A percentile compares a stretch with the other conserved stretches of the same genome.
phyloP scores from a whole-genome alignment of 2,113 vertebrate genomes.

The Regulus satrapa region DNA sequence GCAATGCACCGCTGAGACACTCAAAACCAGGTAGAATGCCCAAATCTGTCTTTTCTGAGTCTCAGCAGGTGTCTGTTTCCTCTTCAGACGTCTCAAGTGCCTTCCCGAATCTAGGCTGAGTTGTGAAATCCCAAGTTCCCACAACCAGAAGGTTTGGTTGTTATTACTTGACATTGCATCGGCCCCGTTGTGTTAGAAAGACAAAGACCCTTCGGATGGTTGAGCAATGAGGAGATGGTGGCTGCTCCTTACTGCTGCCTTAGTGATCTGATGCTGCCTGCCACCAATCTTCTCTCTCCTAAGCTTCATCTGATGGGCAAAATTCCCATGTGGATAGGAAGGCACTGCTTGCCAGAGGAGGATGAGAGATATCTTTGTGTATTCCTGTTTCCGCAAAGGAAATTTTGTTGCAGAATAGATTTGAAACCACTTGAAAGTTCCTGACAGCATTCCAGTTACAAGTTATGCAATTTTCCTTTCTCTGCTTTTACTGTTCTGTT shows the following conservation, averaged over 20 bases:
- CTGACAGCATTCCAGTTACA: neutral
- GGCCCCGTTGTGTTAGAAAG: neutral
- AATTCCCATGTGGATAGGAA: neutral
- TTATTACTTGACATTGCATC: neutral
- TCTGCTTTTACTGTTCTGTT: neutral
- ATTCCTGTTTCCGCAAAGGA: slow-evolving; percentile 1
- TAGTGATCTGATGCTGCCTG: neutral
- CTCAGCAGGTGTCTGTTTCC: neutral
- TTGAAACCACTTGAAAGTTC: neutral
- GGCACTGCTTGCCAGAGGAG: neutral
- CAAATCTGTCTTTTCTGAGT: neutral
- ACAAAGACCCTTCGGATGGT: neutral
- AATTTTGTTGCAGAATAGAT: neutral
- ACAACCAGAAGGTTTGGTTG: neutral
- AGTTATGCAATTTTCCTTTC: neutral
- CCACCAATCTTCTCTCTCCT: neutral
- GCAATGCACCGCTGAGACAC: neutral
- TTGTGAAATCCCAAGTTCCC: neutral
- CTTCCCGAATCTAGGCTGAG: neutral
- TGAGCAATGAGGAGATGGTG: neutral
- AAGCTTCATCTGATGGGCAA: neutral
- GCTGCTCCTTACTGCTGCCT: neutral
- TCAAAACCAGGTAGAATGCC: neutral
- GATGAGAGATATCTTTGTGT: neutral
- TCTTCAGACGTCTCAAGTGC: neutral